A percentile compares a stretch with the other conserved stretches of the same genome.
These are phyloP conservation scores for Phalacrocorax carbo DNA, from an alignment of 2,113 vertebrate genomes.

Conservation along the genomic window DNA sequence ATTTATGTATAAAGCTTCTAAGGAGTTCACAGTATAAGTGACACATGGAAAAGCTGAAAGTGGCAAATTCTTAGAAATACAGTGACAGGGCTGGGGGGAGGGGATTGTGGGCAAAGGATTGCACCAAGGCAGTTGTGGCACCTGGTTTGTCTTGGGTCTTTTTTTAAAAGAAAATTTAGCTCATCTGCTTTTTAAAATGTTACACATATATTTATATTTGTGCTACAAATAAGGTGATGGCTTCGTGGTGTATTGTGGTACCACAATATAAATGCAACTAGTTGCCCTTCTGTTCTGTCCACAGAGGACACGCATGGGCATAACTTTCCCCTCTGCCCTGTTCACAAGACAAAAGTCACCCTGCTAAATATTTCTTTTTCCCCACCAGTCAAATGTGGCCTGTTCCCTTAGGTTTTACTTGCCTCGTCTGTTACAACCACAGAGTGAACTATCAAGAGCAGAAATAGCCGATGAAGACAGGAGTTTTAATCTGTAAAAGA, in stretches of 20 bases:
- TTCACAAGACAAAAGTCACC: neutral
- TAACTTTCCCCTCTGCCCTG: neutral
- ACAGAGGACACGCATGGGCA: neutral
- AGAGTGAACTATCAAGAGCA: neutral
- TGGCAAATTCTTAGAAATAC: conserved; percentile 3
- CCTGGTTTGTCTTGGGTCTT: neutral
- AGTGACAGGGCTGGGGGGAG: neutral
- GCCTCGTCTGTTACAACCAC: neutral
- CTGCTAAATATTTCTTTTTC: neutral
- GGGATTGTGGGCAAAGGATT: neutral
- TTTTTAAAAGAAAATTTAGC: neutral
- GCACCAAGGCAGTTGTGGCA: neutral
- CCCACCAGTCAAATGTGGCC: neutral
- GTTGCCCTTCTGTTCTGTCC: neutral
- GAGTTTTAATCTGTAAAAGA: neutral
- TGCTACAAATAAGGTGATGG: neutral
- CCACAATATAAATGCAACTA: neutral
- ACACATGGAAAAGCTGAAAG: neutral
- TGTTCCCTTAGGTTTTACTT: neutral
- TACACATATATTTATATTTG: neutral
- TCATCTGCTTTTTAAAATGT: neutral
- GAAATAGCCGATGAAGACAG: neutral
- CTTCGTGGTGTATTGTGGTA: neutral
- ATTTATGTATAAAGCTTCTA: neutral
- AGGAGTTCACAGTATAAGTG: neutral